Conservation (phyloP, 2,797 vertebrate species). For the Morelia viridis region DNA sequence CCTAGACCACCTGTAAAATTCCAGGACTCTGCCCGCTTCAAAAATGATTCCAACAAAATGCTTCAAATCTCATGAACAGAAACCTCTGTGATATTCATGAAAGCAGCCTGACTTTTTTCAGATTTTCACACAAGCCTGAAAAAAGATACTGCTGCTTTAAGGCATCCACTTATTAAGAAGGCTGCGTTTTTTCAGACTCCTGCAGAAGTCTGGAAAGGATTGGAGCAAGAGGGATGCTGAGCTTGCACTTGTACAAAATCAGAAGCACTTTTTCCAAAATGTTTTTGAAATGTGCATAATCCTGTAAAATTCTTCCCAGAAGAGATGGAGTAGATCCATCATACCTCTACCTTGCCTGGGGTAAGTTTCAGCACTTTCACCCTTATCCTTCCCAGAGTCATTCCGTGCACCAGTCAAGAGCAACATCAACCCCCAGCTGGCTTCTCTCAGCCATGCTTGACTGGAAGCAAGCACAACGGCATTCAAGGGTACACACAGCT, state of each 20-base stretch:
- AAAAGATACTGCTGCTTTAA: neutral
- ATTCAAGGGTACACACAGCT: neutral
- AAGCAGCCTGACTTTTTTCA: neutral
- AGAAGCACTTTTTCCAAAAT: neutral
- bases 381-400: neutral
- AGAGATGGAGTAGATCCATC: neutral
- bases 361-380: neutral
- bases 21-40: neutral
- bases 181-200: neutral
- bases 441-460: neutral
- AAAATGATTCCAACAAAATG: neutral
- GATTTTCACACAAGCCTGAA: neutral
- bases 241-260: neutral
- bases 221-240: neutral
- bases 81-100: neutral
- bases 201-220: neutral
- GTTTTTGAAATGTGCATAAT: neutral
- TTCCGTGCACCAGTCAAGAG: neutral
- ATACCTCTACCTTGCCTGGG: neutral
- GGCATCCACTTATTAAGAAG: neutral
- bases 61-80: neutral
- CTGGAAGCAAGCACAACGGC: neutral
- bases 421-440: neutral
- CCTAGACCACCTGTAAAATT: neutral
- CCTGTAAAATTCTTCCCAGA: neutral